Conservation (phyloP, 2,888 invertebrate genomes). For the Zhengitettix transpicula region DNA sequence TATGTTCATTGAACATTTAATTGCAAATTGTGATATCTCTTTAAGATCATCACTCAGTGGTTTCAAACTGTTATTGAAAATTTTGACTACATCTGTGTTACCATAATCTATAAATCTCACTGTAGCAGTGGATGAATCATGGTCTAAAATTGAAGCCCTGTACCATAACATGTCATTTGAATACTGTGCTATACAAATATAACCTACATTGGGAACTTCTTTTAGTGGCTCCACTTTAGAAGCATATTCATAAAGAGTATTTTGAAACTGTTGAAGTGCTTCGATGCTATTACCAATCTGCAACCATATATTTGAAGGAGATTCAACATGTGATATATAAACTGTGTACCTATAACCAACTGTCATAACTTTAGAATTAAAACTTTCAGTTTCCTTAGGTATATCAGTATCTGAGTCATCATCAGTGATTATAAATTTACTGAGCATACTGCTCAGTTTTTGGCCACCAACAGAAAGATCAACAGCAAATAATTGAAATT, state of each 20-base stretch:
- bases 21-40: conserved; percentile 35
- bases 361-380: not conserved
- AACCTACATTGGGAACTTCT: conserved; percentile 40
- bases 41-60: conserved; percentile 41
- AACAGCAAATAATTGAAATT: conserved; percentile 22
- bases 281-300: conserved; percentile 41
- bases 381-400: not conserved
- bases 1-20: conserved; percentile 50
- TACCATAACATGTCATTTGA: conserved; percentile 80
- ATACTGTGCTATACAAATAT: conserved; percentile 61
- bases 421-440: conserved; percentile 18
- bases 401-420: not conserved
- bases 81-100: conserved; percentile 56
- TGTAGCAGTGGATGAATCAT: conserved; percentile 37
- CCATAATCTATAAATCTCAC: conserved; percentile 65
- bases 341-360: conserved; percentile 20
- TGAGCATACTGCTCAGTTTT: conserved; percentile 33
- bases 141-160: conserved; percentile 71
- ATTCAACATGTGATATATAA: conserved; percentile 52
- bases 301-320: conserved; percentile 59
- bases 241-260: conserved; percentile 42
- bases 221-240: conserved; percentile 31
- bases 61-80: conserved; percentile 40
- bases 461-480: conserved; percentile 30
- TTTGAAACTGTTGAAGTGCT: conserved; percentile 41